A percentile compares a stretch with the other conserved stretches of the same genome.
Evolutionary conservation across 2,888 invertebrate species (phyloP).

Genomic region (Oscheius sp.): DNA sequence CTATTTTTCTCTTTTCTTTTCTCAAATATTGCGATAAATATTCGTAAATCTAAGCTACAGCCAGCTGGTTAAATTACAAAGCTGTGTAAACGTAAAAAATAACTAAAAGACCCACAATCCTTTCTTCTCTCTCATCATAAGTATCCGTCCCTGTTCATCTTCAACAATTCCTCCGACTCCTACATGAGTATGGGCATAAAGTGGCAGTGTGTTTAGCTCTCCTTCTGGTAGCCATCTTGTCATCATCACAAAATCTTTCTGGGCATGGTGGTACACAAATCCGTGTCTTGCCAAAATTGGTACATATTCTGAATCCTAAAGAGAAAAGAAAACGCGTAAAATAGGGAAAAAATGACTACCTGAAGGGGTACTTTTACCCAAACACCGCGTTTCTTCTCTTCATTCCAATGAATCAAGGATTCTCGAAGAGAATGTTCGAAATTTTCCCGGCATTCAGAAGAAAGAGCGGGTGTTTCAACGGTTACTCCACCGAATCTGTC

Average conservation of each 20-base stretch:
- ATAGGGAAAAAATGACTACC: conserved; percentile 17
- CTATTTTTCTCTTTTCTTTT: too few relatives aligned
- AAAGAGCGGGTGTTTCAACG: not conserved
- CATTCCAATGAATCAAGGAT: conserved; percentile 18
- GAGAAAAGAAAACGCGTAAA: not conserved
- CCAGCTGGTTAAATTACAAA: too few relatives aligned
- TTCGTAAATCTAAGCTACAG: too few relatives aligned
- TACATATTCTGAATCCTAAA: conserved; percentile 26
- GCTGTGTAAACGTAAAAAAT: too few relatives aligned
- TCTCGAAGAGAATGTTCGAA: conserved; percentile 21
- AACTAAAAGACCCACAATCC: not conserved
- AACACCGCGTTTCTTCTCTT: conserved; percentile 9
- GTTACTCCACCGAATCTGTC: conserved; percentile 17
- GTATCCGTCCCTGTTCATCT: conserved; percentile 13
- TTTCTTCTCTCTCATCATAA: conserved; percentile 31
- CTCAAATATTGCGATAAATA: too few relatives aligned
- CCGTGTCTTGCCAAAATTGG: conserved; percentile 26
- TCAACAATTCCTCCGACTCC: conserved; percentile 18
- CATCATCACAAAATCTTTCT: conserved; percentile 25
- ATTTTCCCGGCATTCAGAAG: not conserved
- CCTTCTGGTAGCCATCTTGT: conserved; percentile 29
- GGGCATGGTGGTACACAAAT: conserved; percentile 33
- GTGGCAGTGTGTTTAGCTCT: conserved; percentile 12
- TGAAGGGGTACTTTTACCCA: conserved; percentile 29
- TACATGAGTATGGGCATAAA: conserved; percentile 29